Base-by-base conservation (phyloP, 2,888 invertebrate species). In the Heterodera filipjevi region DNA sequence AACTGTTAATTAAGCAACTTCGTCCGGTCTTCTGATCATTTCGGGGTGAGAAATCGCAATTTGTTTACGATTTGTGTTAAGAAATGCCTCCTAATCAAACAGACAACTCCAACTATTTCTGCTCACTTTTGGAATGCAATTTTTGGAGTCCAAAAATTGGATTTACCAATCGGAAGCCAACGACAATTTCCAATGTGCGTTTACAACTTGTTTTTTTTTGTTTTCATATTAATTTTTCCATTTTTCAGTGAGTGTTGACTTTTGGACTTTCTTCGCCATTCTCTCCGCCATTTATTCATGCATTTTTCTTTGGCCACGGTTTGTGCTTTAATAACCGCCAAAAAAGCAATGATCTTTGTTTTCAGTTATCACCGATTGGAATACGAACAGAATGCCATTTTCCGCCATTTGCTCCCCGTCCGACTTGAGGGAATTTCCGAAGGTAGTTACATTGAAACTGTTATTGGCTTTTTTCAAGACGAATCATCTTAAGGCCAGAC, bases 1-100 rank as follows among this genome's bases (percentile, higher is more conserved):
- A n/a, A n/a, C n/a, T n/a, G n/a, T n/a, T n/a, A n/a, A n/a, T 59
- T n/a, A 5, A 59, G 86, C 86, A 1, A 85, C 87, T 12, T 85
- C 85, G 16, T 84, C 84, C n/a, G 87, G 87, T 16, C 72, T 88
- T 64, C 79, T 87, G 71, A 85, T 86, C 68, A 83, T 86, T 59
- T 80, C 82, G 14, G 86, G 86, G 86, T 85, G 46, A 68, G 81
- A 46, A 32, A 44, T 68, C 22, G 33, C 39, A 59, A 66, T 44
- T 44, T 44, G 44, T 44, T 5, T 16, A 39, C 27, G 30, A n/a
- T 71, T 44, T 27, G 8, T 12, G 35, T n/a, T n/a, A 39, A 8
- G 22, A 75, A 76, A 16, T 39, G 30, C 30, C 14, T 22, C 22
- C 49, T 44, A 78, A 10, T 22, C 39, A 44, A 68, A n/a, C 33